Conservation (phyloP, 2,797 vertebrate species). For the Pipistrellus nathusii region DNA sequence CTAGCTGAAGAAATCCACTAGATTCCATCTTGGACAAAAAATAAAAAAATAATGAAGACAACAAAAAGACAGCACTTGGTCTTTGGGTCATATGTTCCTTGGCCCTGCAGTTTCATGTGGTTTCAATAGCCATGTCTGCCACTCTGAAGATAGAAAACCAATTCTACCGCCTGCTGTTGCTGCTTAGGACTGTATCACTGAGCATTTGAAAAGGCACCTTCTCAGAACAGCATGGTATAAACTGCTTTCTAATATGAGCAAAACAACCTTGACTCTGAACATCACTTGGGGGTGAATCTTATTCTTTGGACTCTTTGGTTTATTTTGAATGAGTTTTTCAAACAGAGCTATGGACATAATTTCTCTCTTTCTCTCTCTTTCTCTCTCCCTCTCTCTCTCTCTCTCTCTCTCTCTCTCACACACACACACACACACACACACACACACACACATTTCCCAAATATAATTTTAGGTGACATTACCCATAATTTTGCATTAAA, state of each 20-base stretch:
- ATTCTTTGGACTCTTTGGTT: neutral
- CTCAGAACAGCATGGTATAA: conserved; percentile 69
- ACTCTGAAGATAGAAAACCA: conserved; percentile 69
- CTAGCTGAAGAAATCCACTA: neutral
- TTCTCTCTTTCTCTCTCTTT: neutral
- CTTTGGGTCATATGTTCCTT: conserved; percentile 38
- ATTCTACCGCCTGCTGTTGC: conserved; percentile 68
- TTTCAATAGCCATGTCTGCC: conserved; percentile 41
- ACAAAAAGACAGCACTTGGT: neutral
- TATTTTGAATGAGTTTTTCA: conserved; percentile 36
- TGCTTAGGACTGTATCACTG: conserved; percentile 41
- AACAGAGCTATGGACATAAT: neutral
- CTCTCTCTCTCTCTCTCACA: neutral
- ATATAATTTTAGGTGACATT: neutral
- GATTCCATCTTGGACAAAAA: neutral
- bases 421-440: too few species aligned
- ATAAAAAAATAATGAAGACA: neutral
- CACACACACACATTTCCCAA: neutral
- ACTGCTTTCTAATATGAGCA: conserved; percentile 56
- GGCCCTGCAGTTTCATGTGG: conserved; percentile 26
- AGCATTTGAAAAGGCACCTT: conserved; percentile 65
- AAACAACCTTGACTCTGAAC: conserved; percentile 49
- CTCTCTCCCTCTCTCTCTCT: neutral
- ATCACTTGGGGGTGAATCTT: neutral
- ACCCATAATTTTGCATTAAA: neutral